Conservation (phyloP, 2,113 vertebrate genomes). For the Menura novaehollandiae region DNA sequence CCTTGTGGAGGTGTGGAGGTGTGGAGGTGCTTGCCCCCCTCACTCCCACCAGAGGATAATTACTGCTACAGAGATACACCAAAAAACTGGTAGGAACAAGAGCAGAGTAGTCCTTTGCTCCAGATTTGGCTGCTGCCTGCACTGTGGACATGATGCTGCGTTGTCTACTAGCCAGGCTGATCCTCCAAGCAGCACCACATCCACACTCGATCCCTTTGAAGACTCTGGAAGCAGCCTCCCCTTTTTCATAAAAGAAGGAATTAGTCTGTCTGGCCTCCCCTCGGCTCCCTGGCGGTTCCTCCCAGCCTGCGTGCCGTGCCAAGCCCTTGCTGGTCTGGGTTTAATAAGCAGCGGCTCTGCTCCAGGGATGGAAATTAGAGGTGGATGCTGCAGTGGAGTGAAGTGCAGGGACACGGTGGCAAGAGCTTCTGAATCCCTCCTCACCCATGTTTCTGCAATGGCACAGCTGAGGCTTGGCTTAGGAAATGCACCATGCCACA, state of each 20-base stretch:
- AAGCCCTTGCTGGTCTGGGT: neutral
- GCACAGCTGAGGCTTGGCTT: neutral
- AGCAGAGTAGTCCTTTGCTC: neutral
- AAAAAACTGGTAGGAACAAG: neutral
- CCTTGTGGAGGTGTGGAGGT: neutral
- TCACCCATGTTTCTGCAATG: fast-evolving
- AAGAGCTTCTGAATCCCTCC: neutral
- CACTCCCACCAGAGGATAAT: neutral
- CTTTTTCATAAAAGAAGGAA: neutral
- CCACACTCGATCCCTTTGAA: neutral
- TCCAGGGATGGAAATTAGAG: neutral
- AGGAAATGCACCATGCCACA: neutral
- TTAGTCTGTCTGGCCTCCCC: neutral
- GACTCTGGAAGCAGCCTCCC: neutral
- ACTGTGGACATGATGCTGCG: fast-evolving
- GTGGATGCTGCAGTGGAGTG: neutral
- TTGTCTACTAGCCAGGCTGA: neutral
- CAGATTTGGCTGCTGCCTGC: neutral
- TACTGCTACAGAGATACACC: neutral
- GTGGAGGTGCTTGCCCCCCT: neutral
- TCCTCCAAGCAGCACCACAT: neutral
- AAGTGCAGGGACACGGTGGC: fast-evolving
- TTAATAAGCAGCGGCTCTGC: neutral
- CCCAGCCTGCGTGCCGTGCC: neutral
- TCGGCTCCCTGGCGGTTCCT: neutral